A percentile compares a stretch with the other conserved stretches of the same genome.
Conservation (phyloP, 2,888 invertebrate species). For the Therioaphis trifolii region DNA sequence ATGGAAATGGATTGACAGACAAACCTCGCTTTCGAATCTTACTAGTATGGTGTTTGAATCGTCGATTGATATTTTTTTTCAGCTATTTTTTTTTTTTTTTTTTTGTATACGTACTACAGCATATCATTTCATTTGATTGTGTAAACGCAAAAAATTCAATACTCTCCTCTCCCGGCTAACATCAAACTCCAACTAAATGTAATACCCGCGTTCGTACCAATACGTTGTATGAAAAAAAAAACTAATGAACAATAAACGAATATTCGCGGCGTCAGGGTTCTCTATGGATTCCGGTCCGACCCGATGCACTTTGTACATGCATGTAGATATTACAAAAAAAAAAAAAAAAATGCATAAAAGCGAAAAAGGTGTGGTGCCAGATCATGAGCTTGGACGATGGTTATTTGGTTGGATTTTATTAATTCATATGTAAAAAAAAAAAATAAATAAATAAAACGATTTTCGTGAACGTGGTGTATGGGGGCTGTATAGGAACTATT, state of each 20-base stretch:
- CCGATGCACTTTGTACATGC: background rate
- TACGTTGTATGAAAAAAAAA: background rate
- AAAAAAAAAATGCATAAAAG: background rate
- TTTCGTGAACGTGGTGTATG: no score
- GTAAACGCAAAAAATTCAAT: no score
- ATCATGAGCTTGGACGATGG: constrained; percentile 14
- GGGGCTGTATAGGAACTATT: no score
- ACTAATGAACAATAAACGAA: background rate
- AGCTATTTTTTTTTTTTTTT: no score
- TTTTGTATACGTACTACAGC: no score
- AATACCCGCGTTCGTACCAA: background rate
- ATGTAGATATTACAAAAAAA: background rate
- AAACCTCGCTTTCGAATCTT: no score
- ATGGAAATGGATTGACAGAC: no score
- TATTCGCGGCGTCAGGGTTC: background rate
- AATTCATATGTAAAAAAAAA: background rate
- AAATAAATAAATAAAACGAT: background rate
- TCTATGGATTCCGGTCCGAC: background rate
- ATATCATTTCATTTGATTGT: no score
- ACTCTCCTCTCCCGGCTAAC: no score
- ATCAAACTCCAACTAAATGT: background rate
- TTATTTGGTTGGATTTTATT: constrained; percentile 8
- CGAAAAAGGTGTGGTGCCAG: background rate
- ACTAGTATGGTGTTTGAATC: no score
- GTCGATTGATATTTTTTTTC: no score